Evolutionary conservation across 2,797 vertebrate species (phyloP).

Genomic region (Sebastes oblongus): DNA sequence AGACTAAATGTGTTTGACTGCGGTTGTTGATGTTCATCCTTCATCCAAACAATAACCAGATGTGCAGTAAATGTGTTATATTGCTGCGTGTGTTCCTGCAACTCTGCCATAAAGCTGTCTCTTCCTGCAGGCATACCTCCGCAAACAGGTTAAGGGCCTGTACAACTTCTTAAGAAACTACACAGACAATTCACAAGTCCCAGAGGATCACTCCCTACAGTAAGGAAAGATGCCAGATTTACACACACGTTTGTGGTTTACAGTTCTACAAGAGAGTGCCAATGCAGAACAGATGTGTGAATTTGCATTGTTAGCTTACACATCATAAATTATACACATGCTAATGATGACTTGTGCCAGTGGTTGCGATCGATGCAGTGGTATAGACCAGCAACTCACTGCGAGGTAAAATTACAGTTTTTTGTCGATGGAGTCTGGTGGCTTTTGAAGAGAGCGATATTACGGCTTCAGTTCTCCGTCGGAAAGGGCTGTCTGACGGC

Average conservation of each 20-base stretch:
- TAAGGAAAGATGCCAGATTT: constrained; percentile 72
- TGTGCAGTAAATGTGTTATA: not conserved
- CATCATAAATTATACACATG: not conserved
- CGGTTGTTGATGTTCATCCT: not conserved
- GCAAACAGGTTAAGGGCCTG: constrained; percentile 78
- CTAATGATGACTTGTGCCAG: not conserved
- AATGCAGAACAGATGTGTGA: not conserved
- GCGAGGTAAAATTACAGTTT: no score
- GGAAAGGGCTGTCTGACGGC: no score
- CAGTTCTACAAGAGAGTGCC: not conserved
- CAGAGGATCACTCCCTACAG: constrained; percentile 77
- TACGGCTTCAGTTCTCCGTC: no score
- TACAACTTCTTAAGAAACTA: constrained; percentile 62
- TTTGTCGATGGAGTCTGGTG: no score
- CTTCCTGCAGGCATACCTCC: constrained; percentile 83
- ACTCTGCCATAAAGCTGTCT: not conserved
- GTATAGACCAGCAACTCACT: no score
- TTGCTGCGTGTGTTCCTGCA: not conserved
- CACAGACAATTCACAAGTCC: constrained; percentile 29
- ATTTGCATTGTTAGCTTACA: not conserved
- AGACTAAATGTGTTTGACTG: not conserved
- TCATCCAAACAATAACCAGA: not conserved
- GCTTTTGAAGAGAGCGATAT: no score
- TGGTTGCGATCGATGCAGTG: not conserved
- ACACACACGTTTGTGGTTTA: not conserved